Evolutionary conservation across 2,113 vertebrate genomes (phyloP).

Genomic region (Chionodraco myersi): DNA sequence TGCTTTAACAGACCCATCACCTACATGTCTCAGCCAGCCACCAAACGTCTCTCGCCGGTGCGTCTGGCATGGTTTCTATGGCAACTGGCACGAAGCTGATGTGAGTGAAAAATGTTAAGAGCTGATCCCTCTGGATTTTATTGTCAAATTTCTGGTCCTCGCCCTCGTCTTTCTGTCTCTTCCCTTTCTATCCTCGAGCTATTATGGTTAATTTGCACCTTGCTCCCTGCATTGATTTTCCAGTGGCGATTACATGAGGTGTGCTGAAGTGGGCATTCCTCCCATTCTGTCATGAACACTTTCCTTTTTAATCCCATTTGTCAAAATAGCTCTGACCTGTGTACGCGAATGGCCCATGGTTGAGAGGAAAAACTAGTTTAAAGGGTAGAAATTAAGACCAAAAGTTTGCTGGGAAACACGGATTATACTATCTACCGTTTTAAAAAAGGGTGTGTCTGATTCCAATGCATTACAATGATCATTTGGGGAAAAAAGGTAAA

Average conservation of each 20-base stretch:
- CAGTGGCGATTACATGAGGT: conserved; percentile 24
- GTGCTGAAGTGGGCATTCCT: conserved; percentile 10
- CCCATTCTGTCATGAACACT: conserved; percentile 68
- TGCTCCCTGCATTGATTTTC: conserved; percentile 29
- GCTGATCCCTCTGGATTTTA: conserved; percentile 30
- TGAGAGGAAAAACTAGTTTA: not conserved
- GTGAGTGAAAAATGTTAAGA: conserved; percentile 57
- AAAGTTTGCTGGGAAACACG: not conserved
- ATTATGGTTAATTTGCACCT: not conserved
- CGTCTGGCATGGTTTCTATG: conserved; percentile 70
- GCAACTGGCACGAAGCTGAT: conserved; percentile 60
- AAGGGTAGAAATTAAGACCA: conserved; percentile 5
- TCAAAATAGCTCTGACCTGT: conserved; percentile 50
- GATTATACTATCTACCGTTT: not conserved
- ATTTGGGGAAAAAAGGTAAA: not conserved
- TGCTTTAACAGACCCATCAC: conserved; percentile 20
- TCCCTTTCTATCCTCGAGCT: not conserved
- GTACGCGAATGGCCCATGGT: conserved; percentile 23
- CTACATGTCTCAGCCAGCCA: not conserved
- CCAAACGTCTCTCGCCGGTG: conserved; percentile 3
- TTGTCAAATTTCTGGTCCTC: conserved; percentile 30
- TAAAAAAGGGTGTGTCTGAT: not conserved
- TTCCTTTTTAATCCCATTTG: conserved; percentile 22
- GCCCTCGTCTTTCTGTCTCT: not conserved
- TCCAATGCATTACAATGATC: not conserved